Percentiles rank a stretch among this genome's conserved stretches.
These are phyloP conservation scores for Geopemphigus sp. DNA, from an alignment of 1,140 invertebrate genomes.

Conservation along the genomic window DNA sequence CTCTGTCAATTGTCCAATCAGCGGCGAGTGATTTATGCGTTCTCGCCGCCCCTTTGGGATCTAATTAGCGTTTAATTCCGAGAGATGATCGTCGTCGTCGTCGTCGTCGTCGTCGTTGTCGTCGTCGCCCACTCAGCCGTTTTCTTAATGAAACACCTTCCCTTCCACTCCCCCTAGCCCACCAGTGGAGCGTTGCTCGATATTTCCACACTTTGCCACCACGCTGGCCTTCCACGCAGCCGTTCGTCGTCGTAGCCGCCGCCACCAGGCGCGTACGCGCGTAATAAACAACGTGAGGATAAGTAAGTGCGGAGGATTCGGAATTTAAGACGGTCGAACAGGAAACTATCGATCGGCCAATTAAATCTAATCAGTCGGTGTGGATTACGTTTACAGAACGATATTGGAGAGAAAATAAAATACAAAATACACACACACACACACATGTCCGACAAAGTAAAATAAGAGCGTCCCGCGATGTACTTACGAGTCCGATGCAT, in stretches of 20 bases:
- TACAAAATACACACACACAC: not conserved
- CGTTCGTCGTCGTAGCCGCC: too few relatives aligned
- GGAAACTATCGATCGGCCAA: conserved; percentile 35
- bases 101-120: not conserved
- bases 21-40: conserved; percentile 43
- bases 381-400: conserved; percentile 2
- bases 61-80: conserved; percentile 48
- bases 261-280: too few relatives aligned
- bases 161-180: too few relatives aligned
- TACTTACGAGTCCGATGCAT: conserved; percentile 21
- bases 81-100: conserved; percentile 21
- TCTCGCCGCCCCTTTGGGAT: conserved; percentile 45
- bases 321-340: conserved; percentile 24
- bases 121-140: conserved; percentile 30
- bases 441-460: not conserved
- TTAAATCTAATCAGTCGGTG: conserved; percentile 35
- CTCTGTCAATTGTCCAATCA: conserved; percentile 49
- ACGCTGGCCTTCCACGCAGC: too few relatives aligned
- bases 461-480: not conserved
- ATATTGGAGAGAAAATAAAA: conserved; percentile 9
- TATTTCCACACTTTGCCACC: not conserved
- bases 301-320: not conserved
- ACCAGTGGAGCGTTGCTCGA: too few relatives aligned
- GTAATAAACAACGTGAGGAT: not conserved
- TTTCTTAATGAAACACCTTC: conserved; percentile 46